phyloP scores from a whole-genome alignment of 2,888 invertebrate species.

The Cyclophora punctaria region DNA sequence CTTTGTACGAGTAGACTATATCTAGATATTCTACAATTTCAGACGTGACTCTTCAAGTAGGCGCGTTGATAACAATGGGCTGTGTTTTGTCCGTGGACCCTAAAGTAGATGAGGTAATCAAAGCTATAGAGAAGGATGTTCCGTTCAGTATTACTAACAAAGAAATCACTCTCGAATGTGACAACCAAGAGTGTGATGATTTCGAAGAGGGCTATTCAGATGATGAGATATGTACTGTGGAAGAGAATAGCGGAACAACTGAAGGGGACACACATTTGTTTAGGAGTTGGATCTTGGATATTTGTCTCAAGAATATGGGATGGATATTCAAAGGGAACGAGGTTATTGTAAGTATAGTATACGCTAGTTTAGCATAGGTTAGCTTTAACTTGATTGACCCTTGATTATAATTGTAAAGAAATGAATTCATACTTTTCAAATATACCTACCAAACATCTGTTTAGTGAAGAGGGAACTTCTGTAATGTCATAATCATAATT shows the following conservation, averaged over 20 bases:
- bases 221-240: conserved; percentile 42
- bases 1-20: no score
- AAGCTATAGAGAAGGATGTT: conserved; percentile 67
- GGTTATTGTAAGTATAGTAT: conserved; percentile 36
- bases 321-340: conserved; percentile 51
- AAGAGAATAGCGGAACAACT: conserved; percentile 18
- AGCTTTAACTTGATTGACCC: no score
- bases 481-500: no score
- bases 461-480: no score
- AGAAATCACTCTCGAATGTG: conserved; percentile 24
- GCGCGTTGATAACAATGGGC: conserved; percentile 82
- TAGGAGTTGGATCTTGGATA: conserved; percentile 76
- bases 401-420: no score
- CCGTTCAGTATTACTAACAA: conserved; percentile 24
- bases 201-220: conserved; percentile 67
- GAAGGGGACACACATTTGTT: conserved; percentile 49
- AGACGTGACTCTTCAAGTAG: conserved; percentile 84
- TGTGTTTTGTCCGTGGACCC: conserved; percentile 80
- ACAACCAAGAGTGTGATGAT: conserved; percentile 50
- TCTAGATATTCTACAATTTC: conserved; percentile 14
- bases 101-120: conserved; percentile 77
- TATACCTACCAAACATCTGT: no score
- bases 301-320: conserved; percentile 76
- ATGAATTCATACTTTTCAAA: no score
- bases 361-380: no score